Evolutionary conservation across 1,140 invertebrate species (phyloP).

Genomic region (Hetaerina americana): DNA sequence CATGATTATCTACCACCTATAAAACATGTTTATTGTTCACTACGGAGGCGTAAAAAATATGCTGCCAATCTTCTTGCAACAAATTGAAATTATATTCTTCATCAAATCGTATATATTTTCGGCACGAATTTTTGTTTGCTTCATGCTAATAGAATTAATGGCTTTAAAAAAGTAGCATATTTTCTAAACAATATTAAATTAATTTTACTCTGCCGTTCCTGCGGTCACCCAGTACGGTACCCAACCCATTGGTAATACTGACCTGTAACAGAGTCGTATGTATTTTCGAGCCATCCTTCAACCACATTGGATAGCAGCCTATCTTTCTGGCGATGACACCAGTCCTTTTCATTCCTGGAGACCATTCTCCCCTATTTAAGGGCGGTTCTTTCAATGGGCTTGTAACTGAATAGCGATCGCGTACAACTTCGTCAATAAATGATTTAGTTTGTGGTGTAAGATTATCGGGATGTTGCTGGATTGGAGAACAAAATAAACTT

Average conservation of each 20-base stretch:
- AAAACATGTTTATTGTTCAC: no score
- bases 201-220: no score
- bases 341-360: conserved; percentile 43
- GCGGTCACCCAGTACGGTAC: background rate
- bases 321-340: conserved; percentile 89
- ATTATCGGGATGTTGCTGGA: conserved; percentile 49
- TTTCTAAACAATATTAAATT: background rate
- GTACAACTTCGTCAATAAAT: conserved; percentile 66
- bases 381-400: conserved; percentile 43
- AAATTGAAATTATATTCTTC: no score
- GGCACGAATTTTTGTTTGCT: background rate
- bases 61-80: no score
- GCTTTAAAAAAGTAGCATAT: background rate
- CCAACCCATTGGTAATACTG: conserved; percentile 14
- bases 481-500: conserved; percentile 13
- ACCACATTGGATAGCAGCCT: conserved; percentile 85
- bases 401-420: conserved; percentile 42
- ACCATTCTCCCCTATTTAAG: conserved; percentile 44
- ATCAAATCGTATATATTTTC: conserved; percentile 15
- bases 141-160: background rate
- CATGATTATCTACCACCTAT: conserved; percentile 89
- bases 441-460: conserved; percentile 66
- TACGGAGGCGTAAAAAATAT: no score
- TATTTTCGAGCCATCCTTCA: conserved; percentile 68
- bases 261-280: conserved; percentile 76